Conservation (phyloP, 2,113 vertebrate genomes). For the Leptobrachium ailaonicum region DNA sequence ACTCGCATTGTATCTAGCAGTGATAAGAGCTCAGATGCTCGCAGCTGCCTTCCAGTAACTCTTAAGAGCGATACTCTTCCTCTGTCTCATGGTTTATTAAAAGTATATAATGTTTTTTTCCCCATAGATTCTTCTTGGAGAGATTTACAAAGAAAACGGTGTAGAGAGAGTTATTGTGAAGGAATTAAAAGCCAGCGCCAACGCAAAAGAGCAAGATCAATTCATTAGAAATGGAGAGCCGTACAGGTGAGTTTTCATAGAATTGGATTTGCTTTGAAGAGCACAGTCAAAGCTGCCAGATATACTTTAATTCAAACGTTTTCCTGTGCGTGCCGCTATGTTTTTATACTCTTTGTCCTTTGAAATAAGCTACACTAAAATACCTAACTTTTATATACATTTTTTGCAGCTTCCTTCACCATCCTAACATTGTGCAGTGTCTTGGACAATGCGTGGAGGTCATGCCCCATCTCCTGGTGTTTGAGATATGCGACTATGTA, state of each 20-base stretch:
- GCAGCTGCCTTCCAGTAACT: no score
- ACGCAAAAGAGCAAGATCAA: slow-evolving; percentile 86
- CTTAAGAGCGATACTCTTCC: no score
- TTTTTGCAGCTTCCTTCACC: slow-evolving; percentile 73
- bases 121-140: slow-evolving; percentile 87
- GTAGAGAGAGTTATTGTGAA: slow-evolving; percentile 87
- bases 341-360: no score
- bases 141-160: slow-evolving; percentile 87
- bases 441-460: slow-evolving; percentile 91
- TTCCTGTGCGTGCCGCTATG: no score
- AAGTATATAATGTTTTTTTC: no score
- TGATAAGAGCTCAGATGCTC: no score
- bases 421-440: slow-evolving; percentile 93
- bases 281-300: no score
- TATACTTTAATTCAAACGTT: no score
- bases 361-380: no score
- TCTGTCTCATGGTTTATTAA: no score
- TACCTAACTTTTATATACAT: not conserved
- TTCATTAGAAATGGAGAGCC: slow-evolving; percentile 93
- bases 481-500: slow-evolving; percentile 96
- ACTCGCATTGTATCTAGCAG: no score
- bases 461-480: slow-evolving; percentile 90
- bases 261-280: no score
- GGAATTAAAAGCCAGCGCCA: slow-evolving; percentile 89
- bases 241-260: slow-evolving; percentile 78